Base-by-base conservation (phyloP, 2,888 invertebrate genomes). In the Drosophila colorata region DNA sequence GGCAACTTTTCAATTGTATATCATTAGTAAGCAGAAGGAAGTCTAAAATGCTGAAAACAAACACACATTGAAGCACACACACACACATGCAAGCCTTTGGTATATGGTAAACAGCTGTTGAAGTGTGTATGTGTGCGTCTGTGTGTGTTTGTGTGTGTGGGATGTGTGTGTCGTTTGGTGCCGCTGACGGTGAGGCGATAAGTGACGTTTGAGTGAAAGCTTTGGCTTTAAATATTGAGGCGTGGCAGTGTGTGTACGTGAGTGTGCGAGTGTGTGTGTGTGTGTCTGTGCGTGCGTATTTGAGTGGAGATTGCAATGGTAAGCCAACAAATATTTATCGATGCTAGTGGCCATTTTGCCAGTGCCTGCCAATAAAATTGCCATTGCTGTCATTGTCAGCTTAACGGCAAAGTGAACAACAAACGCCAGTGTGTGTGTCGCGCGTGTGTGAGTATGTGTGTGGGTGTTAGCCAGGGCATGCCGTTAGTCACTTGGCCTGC, bases 371-470 rank as follows among this genome's bases (percentile, higher is more conserved):
- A 83, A 86, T 86, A 82, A 83, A 88, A 86, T 88, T 77, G 88
- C 75, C 85, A 85, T 82, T 82, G 80, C 87, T 84, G 81, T 81
- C 85, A 88, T 85, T 85, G 88, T 87, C 85, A 88, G 85, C 88
- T 84, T 78, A 84, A 73, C 84, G 61, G 81, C 79, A 74, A 88
- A 84, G 71, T 87, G 85, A 85, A 72, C 88, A 88, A 78, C 87
- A 78, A 74, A 73, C 73, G 63, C 40, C 60, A 69, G 48, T 40
- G 35, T 37, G 37, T 35, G 31, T 37, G n/a, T 23, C 46, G 25
- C 33, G 28, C 31, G 20, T 37, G 14, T 59, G 28, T 38, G 33
- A 53, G 7, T 25, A n/a, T n/a, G 14, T 33, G 37, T 37, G 33
- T 48, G n/a, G 40, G 20, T 38, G 14, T 44, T 56, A 20, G 37